Evolutionary conservation across 1,140 invertebrate genomes (phyloP).

Genomic region (Ceratitis capitata): DNA sequence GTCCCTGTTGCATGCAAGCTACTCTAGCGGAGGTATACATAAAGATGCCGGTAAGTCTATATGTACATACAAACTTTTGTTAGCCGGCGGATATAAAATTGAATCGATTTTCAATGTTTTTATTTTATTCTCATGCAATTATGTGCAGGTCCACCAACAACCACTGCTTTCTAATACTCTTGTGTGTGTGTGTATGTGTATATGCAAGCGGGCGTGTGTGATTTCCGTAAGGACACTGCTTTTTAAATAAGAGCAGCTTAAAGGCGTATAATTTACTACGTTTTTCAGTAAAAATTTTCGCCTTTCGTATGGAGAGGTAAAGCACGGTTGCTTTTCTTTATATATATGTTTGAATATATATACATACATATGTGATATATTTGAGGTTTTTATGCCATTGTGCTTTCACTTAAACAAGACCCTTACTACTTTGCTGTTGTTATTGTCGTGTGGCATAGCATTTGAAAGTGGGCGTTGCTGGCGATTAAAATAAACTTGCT

Average conservation of each 20-base stretch:
- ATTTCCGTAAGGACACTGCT: neutral
- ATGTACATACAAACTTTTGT: neutral
- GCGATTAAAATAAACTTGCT: neutral
- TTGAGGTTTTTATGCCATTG: neutral
- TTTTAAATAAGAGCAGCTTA: neutral
- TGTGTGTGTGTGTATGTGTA: too few relatives aligned
- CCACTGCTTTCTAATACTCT: neutral
- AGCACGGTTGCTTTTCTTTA: neutral
- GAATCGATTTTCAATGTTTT: slow-evolving; percentile 32
- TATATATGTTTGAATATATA: neutral
- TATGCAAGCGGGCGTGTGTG: neutral
- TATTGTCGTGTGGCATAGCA: neutral
- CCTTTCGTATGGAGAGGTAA: neutral
- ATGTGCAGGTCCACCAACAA: neutral
- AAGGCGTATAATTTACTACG: neutral
- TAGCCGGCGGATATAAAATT: slow-evolving; percentile 12
- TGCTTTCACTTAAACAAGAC: neutral
- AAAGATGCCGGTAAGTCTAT: neutral
- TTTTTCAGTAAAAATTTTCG: neutral
- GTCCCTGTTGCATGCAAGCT: slow-evolving; percentile 14
- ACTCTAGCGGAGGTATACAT: neutral
- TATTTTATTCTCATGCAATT: neutral
- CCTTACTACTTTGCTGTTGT: neutral
- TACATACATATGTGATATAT: neutral
- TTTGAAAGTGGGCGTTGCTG: neutral